Conservation (phyloP, 37 sponge, comb jelly and placozoan genomes). For the Oopsacas minuta region DNA sequence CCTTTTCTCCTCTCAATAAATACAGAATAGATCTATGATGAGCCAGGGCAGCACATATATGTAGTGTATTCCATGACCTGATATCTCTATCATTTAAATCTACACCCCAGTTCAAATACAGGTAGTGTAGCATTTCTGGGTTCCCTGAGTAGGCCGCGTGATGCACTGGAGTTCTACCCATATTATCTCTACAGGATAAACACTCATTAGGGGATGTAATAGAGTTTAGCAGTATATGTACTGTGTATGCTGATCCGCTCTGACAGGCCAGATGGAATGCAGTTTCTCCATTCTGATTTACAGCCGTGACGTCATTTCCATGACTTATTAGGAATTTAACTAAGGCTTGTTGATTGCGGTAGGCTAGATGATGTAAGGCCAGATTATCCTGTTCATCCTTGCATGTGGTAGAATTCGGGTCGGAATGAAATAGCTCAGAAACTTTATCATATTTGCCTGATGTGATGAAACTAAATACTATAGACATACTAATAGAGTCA, state of each 20-base stretch:
- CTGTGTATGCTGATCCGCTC: neutral
- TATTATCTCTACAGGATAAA: neutral
- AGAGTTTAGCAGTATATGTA: neutral
- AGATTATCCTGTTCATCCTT: neutral
- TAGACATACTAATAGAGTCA: too few relatives aligned
- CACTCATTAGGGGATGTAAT: neutral
- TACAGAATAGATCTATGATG: neutral
- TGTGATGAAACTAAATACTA: neutral
- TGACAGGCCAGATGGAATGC: neutral
- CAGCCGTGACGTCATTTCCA: neutral
- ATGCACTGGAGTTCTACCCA: neutral
- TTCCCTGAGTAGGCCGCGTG: neutral
- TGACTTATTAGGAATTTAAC: neutral
- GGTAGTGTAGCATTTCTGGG: neutral
- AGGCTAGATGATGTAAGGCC: neutral
- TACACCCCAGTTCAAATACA: neutral
- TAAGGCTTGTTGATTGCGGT: neutral
- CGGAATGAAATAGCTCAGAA: neutral
- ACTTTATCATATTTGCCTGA: neutral
- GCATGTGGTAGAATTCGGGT: neutral
- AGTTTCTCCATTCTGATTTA: neutral
- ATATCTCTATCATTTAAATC: neutral
- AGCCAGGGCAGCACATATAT: neutral
- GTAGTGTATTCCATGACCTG: neutral
- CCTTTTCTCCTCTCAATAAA: neutral